Evolutionary conservation across 92 coral and sea anemone genomes (phyloP).

Genomic region (Porites lobata): DNA sequence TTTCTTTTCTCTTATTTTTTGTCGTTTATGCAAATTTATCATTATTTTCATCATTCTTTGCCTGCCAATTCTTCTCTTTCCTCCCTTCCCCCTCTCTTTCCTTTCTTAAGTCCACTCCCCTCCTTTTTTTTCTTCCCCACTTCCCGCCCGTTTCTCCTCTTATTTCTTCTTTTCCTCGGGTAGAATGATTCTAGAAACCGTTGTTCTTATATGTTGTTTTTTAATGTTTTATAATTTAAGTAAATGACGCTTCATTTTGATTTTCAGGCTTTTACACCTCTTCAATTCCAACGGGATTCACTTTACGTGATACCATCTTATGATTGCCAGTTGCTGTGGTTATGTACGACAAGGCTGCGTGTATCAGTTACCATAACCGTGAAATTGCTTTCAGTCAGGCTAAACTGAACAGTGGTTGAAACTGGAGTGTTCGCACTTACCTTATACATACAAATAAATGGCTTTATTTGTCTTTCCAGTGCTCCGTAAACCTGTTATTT

Average conservation of each 20-base stretch:
- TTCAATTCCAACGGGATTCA: constrained; percentile 95
- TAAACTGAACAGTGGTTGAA: too few species aligned
- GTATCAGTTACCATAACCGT: too few species aligned
- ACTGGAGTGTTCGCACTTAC: too few species aligned
- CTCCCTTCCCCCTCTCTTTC: neutral
- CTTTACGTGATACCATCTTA: constrained; percentile 69
- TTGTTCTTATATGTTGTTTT: neutral
- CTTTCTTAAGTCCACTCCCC: neutral
- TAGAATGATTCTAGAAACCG: neutral
- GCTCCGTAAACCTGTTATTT: too few species aligned
- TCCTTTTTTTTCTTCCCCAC: neutral
- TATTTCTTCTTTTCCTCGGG: neutral
- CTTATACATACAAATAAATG: too few species aligned
- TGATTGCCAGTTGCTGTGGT: neutral
- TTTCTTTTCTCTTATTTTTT: too few species aligned
- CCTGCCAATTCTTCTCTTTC: neutral
- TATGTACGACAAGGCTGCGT: too few species aligned
- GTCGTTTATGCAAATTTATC: too few species aligned
- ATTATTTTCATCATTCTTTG: too few species aligned
- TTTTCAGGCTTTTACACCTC: constrained; percentile 80
- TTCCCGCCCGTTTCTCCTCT: neutral
- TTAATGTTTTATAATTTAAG: neutral
- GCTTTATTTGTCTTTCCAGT: too few species aligned
- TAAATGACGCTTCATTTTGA: neutral
- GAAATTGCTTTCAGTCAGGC: too few species aligned